Conservation (phyloP, 2,113 vertebrate species). For the Geococcyx californianus region DNA sequence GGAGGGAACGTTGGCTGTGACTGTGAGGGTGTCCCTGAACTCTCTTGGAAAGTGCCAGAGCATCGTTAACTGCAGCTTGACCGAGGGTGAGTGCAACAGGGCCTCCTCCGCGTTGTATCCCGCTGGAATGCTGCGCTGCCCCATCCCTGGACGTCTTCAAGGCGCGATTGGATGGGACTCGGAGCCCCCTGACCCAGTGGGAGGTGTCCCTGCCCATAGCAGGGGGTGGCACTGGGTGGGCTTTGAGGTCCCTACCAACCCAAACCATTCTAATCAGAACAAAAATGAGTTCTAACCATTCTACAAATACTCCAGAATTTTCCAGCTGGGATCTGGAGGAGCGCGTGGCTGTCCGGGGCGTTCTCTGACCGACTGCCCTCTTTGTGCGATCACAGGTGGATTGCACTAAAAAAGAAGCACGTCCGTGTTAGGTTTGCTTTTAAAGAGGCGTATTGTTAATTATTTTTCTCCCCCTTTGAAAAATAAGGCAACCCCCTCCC, state of each 20-base stretch:
- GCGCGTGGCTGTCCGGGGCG: fast-evolving
- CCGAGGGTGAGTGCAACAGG: not conserved
- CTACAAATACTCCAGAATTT: not conserved
- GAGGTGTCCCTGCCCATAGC: no score
- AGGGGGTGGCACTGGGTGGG: no score
- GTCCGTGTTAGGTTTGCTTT: not conserved
- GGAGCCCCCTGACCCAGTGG: no score
- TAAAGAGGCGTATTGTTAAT: not conserved
- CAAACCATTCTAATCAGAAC: no score
- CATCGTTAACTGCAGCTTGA: fast-evolving
- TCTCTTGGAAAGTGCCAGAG: not conserved
- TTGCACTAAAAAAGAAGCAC: not conserved
- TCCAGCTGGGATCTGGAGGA: fast-evolving
- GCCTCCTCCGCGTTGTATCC: not conserved
- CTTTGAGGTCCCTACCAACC: no score
- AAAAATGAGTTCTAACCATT: no score
- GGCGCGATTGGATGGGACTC: no score
- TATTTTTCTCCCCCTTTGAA: not conserved
- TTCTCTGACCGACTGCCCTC: not conserved
- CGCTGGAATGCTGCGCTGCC: fast-evolving
- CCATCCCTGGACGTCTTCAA: no score
- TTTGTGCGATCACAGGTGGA: not conserved
- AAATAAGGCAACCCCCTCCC: no score
- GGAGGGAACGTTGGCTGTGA: not conserved
- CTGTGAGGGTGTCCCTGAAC: not conserved